Evolutionary conservation across 2,888 invertebrate species (phyloP), one percentile per base, ranked within the genome.

Genomic region (Acleris emargana): DNA sequence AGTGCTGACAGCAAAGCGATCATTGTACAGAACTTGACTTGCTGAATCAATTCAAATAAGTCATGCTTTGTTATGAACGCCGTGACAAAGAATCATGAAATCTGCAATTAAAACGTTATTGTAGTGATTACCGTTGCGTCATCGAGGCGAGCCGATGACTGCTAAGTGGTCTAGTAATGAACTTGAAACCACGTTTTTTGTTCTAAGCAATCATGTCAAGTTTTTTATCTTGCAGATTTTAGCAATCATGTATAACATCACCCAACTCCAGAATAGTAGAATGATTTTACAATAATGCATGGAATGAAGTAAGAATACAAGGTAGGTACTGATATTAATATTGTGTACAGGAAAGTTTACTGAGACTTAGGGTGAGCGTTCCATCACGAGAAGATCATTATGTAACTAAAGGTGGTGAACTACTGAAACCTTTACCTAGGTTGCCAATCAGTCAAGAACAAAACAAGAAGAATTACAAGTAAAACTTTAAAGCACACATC

Each of bases 1-100:
- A 51, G 55, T 38, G 90, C 81, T 91, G 91, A 89, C 90, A 89
- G 87, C 78, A 76, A 79, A 78, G 78, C 79, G 80, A 85, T 85
- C 86, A 87, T 89, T 73, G 71, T 71, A 75, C 76, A 80, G 82
- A 84, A 80, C 80, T 81, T 85, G 84, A 86, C 84, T 86, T 84
- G 81, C 81, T 83, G 87, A 86, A 81, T 84, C 80, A 81, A 67
- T 73, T 68, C 67, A 69, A 63, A 58, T 67, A 70, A 68, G 70
- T 72, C 68, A 68, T 51, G 25, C 32, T 45, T 55, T 22, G 28
- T 51, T 22, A 38, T 51, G n/a, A 54, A 59, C 43, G 50, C 22
- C 54, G 50, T 59, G 64, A 50, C 59, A 59, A 42, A 11, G 49
- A 58, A 2, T 53, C 51, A 13, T 51, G 16, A 52, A 63, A 52